Evolutionary conservation across 2,888 invertebrate species (phyloP), one percentile per base, ranked within the genome.

Genomic region (Phorcus lineatus): DNA sequence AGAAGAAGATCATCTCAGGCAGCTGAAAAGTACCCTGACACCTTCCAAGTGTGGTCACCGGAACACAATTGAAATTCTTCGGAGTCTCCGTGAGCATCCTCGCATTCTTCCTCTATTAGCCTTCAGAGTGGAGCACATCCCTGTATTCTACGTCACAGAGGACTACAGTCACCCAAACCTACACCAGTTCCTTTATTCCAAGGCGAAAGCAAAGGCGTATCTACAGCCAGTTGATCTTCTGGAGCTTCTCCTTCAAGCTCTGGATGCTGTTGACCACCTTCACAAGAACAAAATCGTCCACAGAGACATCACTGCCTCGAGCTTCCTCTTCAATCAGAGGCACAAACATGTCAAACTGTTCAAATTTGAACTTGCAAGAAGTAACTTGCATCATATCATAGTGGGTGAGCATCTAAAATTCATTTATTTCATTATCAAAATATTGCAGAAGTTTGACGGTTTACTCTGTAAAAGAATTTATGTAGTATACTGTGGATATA

Each of bases 131-230:
- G 22, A 40, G 7, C 52, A 47, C 36, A 24, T 74, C 24, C 84
- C 84, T 2, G 77, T 67, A 62, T 81, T 84, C 77, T 84, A 80
- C 74, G 53, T 84, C 78, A 75, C 81, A 0, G 84, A 84, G 52
- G 80, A 84, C 57, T 81, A 84, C 74, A 19, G 36, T 67, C 75
- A 77, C 62, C 22, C 13, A 6, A 17, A 54, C 9, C 55, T 81
- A 13, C 79, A 81, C 75, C 17, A 67, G 17, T 62, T 53, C 11
- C 77, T 83, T 3, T 79, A 75, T 24, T 53, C 76, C 80, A 81
- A 53, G 36, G 81, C 80, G 22, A 67, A 66, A 3, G 40, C 36
- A 19, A 52, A 62, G 9, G 40, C 47, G 22, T 74, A 19, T 47
- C 17, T 74, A 22, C 11, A 40, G 28, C 47, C 52, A 7, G 9